Percentiles rank a stretch among this genome's conserved stretches.
These are phyloP conservation scores for Etheostoma spectabile DNA, from an alignment of 2,113 vertebrate species.

Conservation along the genomic window DNA sequence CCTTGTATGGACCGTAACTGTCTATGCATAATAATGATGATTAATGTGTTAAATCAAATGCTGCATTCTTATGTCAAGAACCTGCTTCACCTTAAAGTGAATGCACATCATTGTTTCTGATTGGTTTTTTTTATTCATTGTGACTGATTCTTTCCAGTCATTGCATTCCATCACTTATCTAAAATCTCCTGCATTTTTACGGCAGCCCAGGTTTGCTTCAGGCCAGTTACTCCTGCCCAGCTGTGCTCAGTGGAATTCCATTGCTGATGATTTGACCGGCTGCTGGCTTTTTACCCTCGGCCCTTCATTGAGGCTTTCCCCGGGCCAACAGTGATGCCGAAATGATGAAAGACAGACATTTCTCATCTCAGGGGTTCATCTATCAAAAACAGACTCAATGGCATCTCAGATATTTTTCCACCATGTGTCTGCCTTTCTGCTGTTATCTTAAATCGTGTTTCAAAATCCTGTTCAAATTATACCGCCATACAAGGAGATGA, in stretches of 20 bases:
- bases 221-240: neutral
- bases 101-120: neutral
- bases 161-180: neutral
- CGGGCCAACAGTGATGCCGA: neutral
- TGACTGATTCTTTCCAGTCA: neutral
- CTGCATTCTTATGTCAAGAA: neutral
- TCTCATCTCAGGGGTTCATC: conserved; percentile 3
- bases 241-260: neutral
- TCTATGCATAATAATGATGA: neutral
- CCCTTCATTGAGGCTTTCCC: neutral
- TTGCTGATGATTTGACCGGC: conserved; percentile 15
- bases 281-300: neutral
- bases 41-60: neutral
- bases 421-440: neutral
- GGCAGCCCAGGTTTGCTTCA: neutral
- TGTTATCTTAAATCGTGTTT: conserved; percentile 31
- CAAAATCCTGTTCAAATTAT: neutral
- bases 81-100: neutral
- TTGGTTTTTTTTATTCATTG: neutral
- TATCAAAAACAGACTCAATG: conserved; percentile 4
- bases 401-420: conserved; percentile 37
- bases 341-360: conserved; percentile 43
- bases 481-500: conserved; percentile 48
- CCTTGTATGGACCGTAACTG: neutral
- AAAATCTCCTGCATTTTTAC: conserved; percentile 1